Evolutionary conservation across 2,113 vertebrate species (phyloP).

Genomic region (Tenebrosternarchus preto): DNA sequence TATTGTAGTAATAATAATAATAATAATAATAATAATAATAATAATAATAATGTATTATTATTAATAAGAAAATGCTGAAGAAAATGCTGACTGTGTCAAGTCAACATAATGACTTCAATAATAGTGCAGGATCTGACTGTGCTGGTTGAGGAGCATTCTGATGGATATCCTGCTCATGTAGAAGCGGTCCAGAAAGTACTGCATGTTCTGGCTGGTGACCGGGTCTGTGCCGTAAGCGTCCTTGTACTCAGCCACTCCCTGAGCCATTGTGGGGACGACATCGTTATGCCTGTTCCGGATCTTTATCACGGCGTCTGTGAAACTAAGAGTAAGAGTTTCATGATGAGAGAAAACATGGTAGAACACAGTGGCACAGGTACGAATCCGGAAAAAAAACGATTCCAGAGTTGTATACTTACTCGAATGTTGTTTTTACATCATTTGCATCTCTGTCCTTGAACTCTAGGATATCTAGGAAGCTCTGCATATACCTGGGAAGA

Average conservation of each 20-base stretch:
- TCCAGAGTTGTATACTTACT: conserved; percentile 74
- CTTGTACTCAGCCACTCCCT: conserved; percentile 95
- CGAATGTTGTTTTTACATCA: conserved; percentile 78
- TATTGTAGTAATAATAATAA: no score
- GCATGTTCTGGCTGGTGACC: conserved; percentile 93
- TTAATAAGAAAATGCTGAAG: no score
- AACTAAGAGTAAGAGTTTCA: conserved; percentile 68
- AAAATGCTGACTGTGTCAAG: no score
- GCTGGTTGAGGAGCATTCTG: conserved; percentile 97
- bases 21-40: no score
- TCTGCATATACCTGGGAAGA: conserved; percentile 87
- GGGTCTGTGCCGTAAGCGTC: conserved; percentile 92
- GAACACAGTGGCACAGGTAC: neutral
- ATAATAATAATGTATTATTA: neutral
- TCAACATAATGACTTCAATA: neutral
- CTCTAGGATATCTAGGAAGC: conserved; percentile 90
- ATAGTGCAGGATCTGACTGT: conserved; percentile 81
- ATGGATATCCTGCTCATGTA: conserved; percentile 99
- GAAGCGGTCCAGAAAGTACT: conserved; percentile 98
- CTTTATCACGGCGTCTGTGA: conserved; percentile 92
- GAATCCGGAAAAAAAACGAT: neutral
- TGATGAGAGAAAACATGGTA: neutral
- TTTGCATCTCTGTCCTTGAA: conserved; percentile 89
- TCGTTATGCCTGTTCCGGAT: conserved; percentile 96
- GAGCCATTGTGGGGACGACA: conserved; percentile 96